These are phyloP conservation scores for Mus spretus DNA, from an alignment of 2,797 vertebrate species.

Conservation along the genomic window DNA sequence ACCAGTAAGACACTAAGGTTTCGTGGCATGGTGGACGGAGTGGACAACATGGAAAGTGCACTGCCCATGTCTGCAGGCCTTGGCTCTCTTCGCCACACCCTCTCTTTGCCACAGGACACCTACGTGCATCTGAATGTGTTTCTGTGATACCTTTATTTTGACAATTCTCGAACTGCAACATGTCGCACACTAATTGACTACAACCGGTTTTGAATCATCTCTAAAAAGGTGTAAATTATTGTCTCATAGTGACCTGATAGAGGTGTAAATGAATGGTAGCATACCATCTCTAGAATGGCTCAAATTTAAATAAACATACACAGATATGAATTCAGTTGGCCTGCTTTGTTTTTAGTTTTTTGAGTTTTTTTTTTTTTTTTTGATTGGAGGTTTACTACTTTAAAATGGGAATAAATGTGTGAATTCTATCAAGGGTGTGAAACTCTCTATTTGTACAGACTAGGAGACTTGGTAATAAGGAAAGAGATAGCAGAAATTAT, in stretches of 20 bases:
- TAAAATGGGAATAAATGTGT: slow-evolving; percentile 74
- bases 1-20: slow-evolving; percentile 75
- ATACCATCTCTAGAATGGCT: slow-evolving; percentile 75
- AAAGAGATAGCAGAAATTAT: slow-evolving; percentile 59
- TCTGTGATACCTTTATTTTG: slow-evolving; percentile 84
- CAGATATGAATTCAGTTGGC: slow-evolving; percentile 53
- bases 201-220: slow-evolving; percentile 83
- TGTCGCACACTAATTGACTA: slow-evolving; percentile 78
- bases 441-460: slow-evolving; percentile 79
- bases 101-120: slow-evolving; percentile 68
- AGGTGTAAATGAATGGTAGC: slow-evolving; percentile 87
- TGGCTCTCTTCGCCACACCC: slow-evolving; percentile 57
- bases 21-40: slow-evolving; percentile 32
- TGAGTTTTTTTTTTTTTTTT: slow-evolving; percentile 18
- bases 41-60: slow-evolving; percentile 63
- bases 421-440: slow-evolving; percentile 78
- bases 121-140: slow-evolving; percentile 71
- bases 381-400: slow-evolving; percentile 66
- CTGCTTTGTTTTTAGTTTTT: slow-evolving; percentile 31
- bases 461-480: slow-evolving; percentile 64
- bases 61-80: slow-evolving; percentile 8
- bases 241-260: slow-evolving; percentile 77
- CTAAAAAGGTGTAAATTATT: slow-evolving; percentile 86
- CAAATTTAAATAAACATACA: slow-evolving; percentile 66
- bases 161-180: slow-evolving; percentile 85